Conservation (phyloP, 2,113 vertebrate genomes). For the Dicentrarchus labrax region DNA sequence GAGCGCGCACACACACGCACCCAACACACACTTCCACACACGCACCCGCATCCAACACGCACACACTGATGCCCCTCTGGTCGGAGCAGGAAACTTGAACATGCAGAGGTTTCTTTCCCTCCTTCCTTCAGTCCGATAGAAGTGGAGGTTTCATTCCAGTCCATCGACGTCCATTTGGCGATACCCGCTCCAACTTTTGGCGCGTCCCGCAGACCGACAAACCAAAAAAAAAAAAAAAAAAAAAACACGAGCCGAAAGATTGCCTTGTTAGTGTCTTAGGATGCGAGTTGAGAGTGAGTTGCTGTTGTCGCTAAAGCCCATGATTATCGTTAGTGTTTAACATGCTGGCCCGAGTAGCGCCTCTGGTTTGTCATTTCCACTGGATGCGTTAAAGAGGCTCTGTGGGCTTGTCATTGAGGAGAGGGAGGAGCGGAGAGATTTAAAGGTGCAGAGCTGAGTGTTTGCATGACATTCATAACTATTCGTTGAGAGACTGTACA, state of each 20-base stretch:
- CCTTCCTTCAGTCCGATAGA: conserved; percentile 52
- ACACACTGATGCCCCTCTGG: conserved; percentile 58
- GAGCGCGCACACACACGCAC: conserved; percentile 58
- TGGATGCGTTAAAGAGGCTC: conserved; percentile 82
- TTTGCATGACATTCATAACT: conserved; percentile 27
- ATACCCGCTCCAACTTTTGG: conserved; percentile 28
- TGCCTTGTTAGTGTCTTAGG: conserved; percentile 18
- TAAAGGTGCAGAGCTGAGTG: conserved; percentile 81
- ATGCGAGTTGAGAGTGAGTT: conserved; percentile 24
- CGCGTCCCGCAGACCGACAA: conserved; percentile 9
- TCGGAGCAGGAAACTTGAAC: conserved; percentile 70
- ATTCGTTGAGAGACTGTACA: conserved; percentile 59
- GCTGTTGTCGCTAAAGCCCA: conserved; percentile 49
- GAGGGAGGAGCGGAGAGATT: conserved; percentile 72
- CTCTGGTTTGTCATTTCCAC: conserved; percentile 79
- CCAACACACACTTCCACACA: conserved; percentile 61
- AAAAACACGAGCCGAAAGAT: too few species aligned
- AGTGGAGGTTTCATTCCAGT: conserved; percentile 64
- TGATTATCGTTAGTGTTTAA: conserved; percentile 55
- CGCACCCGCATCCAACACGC: conserved; percentile 68
- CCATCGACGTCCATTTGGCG: conserved; percentile 77
- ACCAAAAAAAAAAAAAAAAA: too few species aligned
- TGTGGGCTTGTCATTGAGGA: conserved; percentile 79
- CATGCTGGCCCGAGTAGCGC: conserved; percentile 71
- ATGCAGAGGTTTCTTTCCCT: conserved; percentile 67